A percentile compares a stretch with the other conserved stretches of the same genome.
Evolutionary conservation across 2,113 vertebrate genomes (phyloP).

Genomic region (Planiliza haematocheilus): DNA sequence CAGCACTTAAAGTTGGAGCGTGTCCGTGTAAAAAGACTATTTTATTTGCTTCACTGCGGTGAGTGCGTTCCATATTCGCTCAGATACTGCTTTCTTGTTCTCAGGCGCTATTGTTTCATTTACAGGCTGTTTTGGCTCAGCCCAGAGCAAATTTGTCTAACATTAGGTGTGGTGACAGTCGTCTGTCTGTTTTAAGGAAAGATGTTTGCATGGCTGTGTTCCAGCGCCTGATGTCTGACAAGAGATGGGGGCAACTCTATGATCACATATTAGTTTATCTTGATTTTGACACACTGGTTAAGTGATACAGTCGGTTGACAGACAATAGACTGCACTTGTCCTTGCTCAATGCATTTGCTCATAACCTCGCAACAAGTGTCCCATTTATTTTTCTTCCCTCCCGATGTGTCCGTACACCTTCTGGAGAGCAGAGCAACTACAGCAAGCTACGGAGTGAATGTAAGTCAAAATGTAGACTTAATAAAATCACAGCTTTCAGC

Average conservation of each 20-base stretch:
- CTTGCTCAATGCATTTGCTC: no score
- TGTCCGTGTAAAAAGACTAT: neutral
- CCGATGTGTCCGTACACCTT: neutral
- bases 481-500: neutral
- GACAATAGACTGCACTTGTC: no score
- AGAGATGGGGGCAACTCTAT: neutral
- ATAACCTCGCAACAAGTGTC: neutral
- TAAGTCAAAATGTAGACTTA: neutral
- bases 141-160: neutral
- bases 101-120: neutral
- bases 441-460: neutral
- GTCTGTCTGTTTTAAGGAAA: neutral
- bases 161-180: neutral
- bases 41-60: neutral
- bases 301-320: no score
- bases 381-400: neutral
- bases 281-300: slow-evolving; percentile 11
- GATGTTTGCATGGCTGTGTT: neutral
- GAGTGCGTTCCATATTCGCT: neutral
- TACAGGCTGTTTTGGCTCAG: neutral
- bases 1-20: neutral
- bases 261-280: neutral
- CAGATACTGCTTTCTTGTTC: neutral
- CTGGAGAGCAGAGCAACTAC: no score
- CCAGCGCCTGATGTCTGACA: neutral